Evolutionary conservation across 2,888 invertebrate species (phyloP), one percentile per base, ranked within the genome.

Genomic region (Brenthis hecate): DNA sequence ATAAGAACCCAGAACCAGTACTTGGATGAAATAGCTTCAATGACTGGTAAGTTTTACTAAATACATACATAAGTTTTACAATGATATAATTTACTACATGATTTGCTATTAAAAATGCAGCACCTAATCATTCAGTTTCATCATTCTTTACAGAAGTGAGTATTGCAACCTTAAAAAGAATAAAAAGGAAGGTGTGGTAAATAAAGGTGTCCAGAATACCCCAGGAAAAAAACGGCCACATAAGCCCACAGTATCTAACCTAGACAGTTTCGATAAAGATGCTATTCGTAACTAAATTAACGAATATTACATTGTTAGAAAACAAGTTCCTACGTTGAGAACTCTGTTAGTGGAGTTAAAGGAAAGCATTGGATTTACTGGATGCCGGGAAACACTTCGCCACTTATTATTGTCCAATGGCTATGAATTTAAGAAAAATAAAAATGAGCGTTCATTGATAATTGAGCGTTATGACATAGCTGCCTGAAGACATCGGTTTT

Each of bases 391-490:
- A 72, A 73, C 36, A 16, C 51, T 58, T 5, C 58, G 19, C 6
- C 53, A 23, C 36, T 51, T 65, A 53, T 58, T 65, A 53, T 19
- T 58, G 6, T 28, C 56, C 23, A 69, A 65, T 55, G 65, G 65
- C 8, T 69, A 50, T 60, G 60, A 69, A 69, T 69, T 69, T 14
- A 58, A 65, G 43, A 65, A 60, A n/a, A 76, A 76, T 60, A 69
- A 76, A 71, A 74, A 77, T 73, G 72, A 76, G 67, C 67, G 74
- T 57, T 74, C 72, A 57, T 48, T 76, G n/a, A 72, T 77, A 51
- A 73, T 75, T 47, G 74, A 76, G 62, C 69, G 70, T 13, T 75
- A 70, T 74, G 75, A 77, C 43, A 72, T 78, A 16, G 62, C 73
- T 68, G 75, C 75, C 28, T 76, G 75, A 75, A 68, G 75, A 65